These are phyloP conservation scores for Fulica atra DNA, from an alignment of 2,113 vertebrate species.

Conservation along the genomic window DNA sequence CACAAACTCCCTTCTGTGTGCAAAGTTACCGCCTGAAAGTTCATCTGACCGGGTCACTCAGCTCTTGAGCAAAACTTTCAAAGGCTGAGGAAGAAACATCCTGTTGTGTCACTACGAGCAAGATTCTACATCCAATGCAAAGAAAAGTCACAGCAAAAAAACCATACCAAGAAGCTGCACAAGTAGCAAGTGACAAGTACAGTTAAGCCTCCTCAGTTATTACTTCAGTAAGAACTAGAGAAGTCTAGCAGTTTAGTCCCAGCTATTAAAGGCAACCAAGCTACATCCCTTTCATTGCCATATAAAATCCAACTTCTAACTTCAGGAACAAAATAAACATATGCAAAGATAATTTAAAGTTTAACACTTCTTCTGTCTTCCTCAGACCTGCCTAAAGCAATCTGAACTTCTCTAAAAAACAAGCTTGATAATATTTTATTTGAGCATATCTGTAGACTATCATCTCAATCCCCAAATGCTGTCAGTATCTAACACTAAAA, in stretches of 20 bases:
- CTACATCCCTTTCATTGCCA: fast-evolving
- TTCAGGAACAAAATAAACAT: not conserved
- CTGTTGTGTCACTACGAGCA: not conserved
- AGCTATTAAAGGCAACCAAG: not conserved
- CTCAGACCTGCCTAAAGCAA: not conserved
- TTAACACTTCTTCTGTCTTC: not conserved
- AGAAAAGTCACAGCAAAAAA: not conserved
- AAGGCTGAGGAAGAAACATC: not conserved
- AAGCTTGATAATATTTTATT: not conserved
- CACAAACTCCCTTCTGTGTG: not conserved
- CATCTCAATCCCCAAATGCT: constrained; percentile 10
- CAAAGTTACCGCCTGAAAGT: not conserved
- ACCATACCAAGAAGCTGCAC: not conserved
- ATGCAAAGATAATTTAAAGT: not conserved
- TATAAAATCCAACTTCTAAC: not conserved
- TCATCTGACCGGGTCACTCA: not conserved
- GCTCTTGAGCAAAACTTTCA: not conserved
- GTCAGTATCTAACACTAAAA: not conserved
- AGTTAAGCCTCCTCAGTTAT: not conserved
- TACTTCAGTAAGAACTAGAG: not conserved
- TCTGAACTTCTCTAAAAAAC: not conserved
- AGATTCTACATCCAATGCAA: not conserved
- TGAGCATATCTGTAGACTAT: not conserved
- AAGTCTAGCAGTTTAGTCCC: not conserved
- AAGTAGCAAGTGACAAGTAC: not conserved